Percentiles rank a stretch among this genome's conserved stretches.
Conservation (phyloP, 2,113 vertebrate genomes). For the Vimba vimba region DNA sequence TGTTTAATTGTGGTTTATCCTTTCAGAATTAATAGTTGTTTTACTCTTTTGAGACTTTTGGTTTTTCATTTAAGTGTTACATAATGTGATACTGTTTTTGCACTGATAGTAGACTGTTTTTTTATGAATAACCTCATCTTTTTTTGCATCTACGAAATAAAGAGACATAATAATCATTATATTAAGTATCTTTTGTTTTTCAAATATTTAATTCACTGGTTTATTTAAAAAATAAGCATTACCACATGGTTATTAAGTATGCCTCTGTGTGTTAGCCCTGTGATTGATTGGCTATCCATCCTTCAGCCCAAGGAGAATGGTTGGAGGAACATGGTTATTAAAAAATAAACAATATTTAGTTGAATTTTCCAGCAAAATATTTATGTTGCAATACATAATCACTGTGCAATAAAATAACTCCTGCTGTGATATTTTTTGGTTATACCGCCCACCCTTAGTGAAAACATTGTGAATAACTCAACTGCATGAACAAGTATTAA, state of each 20-base stretch:
- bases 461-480: constrained; percentile 48
- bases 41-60: not conserved
- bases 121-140: no score
- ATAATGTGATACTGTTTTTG: not conserved
- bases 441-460: not conserved
- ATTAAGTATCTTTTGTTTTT: not conserved
- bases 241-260: not conserved
- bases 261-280: not conserved
- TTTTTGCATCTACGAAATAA: no score
- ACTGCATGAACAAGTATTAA: constrained; percentile 45
- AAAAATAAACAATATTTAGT: not conserved
- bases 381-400: not conserved
- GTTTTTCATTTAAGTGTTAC: not conserved
- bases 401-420: not conserved
- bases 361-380: not conserved
- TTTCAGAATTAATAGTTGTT: not conserved
- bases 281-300: not conserved
- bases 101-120: no score
- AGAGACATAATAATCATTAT: not conserved
- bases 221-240: not conserved
- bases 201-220: not conserved
- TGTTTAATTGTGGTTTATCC: not conserved
- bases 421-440: not conserved
- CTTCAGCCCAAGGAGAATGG: not conserved
- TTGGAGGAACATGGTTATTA: not conserved